phyloP scores from a whole-genome alignment of 2,113 vertebrate species.

The Globicephala melas region DNA sequence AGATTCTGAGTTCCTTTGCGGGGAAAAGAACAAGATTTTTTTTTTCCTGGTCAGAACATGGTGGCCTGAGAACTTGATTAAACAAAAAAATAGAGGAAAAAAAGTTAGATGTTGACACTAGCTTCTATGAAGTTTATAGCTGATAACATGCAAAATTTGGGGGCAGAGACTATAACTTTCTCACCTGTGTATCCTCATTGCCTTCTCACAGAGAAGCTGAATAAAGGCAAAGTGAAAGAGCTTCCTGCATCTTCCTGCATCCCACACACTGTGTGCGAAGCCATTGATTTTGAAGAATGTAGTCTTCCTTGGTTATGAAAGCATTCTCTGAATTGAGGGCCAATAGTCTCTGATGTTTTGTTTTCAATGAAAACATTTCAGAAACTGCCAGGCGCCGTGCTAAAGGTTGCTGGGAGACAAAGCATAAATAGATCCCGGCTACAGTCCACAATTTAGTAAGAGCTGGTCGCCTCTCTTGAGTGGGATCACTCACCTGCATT shows the following conservation, averaged over 20 bases:
- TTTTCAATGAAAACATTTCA: background rate
- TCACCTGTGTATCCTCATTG: background rate
- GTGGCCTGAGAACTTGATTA: background rate
- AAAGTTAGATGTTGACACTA: background rate
- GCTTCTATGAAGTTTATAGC: background rate
- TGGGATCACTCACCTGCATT: background rate
- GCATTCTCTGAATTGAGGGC: background rate
- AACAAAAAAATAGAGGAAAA: background rate
- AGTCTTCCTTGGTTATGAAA: background rate
- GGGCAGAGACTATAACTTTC: background rate
- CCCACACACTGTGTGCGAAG: fast-evolving
- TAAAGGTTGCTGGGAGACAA: background rate
- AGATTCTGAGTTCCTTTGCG: background rate
- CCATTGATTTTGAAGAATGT: fast-evolving
- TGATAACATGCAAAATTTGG: too few species aligned
- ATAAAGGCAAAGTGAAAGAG: background rate
- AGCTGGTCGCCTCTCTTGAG: background rate
- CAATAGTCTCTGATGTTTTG: background rate
- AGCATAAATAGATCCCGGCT: background rate
- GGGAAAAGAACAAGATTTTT: background rate
- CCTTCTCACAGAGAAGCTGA: background rate
- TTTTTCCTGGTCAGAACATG: background rate
- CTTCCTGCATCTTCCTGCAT: too few species aligned
- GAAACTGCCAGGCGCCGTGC: background rate
- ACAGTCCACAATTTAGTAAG: background rate